These are phyloP conservation scores for Pteromalus puparum DNA, from an alignment of 1,140 invertebrate genomes.

Conservation along the genomic window DNA sequence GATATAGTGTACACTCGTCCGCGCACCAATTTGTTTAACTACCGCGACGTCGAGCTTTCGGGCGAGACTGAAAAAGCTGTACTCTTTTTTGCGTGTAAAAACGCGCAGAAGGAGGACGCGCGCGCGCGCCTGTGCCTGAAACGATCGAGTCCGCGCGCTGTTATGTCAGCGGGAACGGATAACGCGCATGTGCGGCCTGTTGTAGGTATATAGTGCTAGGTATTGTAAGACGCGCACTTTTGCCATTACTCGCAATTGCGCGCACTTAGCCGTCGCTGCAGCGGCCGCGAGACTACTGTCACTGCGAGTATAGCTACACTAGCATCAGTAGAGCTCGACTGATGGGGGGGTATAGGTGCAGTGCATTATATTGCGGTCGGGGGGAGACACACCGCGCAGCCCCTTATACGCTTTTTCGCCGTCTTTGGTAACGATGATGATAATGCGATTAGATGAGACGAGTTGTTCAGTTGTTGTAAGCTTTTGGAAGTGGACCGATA, in stretches of 20 bases:
- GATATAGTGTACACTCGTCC: too few relatives aligned
- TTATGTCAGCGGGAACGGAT: neutral
- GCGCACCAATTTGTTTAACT: neutral
- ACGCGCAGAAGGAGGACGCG: neutral
- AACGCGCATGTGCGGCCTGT: neutral
- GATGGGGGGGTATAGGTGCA: too few relatives aligned
- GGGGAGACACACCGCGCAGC: too few relatives aligned
- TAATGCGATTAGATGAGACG: too few relatives aligned
- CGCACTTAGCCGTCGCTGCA: neutral
- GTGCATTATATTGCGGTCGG: too few relatives aligned
- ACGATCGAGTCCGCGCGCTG: neutral
- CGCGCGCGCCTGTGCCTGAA: neutral
- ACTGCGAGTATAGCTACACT: too few relatives aligned
- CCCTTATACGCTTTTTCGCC: too few relatives aligned
- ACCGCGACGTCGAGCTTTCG: neutral
- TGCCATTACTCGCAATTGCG: conserved; percentile 28
- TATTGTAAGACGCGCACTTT: neutral
- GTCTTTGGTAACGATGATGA: too few relatives aligned
- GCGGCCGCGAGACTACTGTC: neutral
- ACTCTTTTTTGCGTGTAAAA: neutral
- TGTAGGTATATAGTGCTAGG: neutral
- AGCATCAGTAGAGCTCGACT: too few relatives aligned
- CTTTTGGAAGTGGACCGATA: too few relatives aligned
- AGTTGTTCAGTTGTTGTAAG: too few relatives aligned
- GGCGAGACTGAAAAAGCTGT: neutral